Evolutionary conservation across 1,140 invertebrate genomes (phyloP).

Genomic region (Rhagoletis pomonella): DNA sequence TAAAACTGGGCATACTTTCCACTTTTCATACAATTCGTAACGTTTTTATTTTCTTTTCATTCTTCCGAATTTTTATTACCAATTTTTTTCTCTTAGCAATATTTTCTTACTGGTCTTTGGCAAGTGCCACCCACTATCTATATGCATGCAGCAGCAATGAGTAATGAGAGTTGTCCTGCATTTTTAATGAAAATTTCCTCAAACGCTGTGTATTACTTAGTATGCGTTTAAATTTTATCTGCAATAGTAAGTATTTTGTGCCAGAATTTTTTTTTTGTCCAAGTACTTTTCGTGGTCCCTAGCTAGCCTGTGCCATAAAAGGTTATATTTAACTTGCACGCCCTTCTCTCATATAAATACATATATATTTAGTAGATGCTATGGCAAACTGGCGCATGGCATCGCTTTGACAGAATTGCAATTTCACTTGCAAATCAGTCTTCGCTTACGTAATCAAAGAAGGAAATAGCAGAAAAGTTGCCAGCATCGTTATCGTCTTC

Average conservation of each 20-base stretch:
- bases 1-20: too few relatives aligned
- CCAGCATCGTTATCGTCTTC: neutral
- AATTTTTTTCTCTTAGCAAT: neutral
- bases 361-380: too few relatives aligned
- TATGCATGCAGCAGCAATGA: neutral
- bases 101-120: neutral
- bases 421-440: slow-evolving; percentile 27
- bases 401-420: slow-evolving; percentile 20
- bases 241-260: neutral
- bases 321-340: neutral
- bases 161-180: neutral
- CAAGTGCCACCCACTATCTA: neutral
- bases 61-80: too few relatives aligned
- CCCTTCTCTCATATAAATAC: neutral
- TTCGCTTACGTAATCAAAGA: slow-evolving; percentile 12
- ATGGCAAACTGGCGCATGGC: neutral
- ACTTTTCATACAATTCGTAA: too few relatives aligned
- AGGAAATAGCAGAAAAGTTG: neutral
- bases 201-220: neutral
- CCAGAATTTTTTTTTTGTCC: slow-evolving; percentile 1
- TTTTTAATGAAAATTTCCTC: neutral
- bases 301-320: too few relatives aligned
- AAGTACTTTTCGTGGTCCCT: neutral
- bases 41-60: too few relatives aligned
- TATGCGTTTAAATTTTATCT: neutral